Evolutionary conservation across 23 tunicate species (phyloP).

Genomic region (Trididemnum nubilum): DNA sequence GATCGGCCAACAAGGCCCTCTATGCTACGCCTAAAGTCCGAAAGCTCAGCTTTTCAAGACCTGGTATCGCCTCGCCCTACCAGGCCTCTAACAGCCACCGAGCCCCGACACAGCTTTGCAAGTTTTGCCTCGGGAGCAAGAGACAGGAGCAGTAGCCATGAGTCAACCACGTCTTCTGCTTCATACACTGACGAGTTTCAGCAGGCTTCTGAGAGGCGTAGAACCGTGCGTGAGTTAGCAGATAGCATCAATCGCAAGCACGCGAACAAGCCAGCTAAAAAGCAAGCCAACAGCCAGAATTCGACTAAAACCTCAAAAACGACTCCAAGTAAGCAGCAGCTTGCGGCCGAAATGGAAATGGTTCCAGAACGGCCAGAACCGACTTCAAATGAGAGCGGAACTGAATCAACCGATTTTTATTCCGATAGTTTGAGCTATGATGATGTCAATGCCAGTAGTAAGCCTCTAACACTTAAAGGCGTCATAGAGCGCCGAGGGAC

Average conservation of each 20-base stretch:
- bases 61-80: conserved; percentile 17
- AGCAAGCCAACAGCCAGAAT: not conserved
- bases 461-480: conserved; percentile 44
- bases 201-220: conserved; percentile 61
- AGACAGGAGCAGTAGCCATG: conserved; percentile 88
- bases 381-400: not conserved
- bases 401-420: not conserved
- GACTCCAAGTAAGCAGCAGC: conserved; percentile 21
- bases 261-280: conserved; percentile 25
- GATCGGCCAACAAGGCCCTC: conserved; percentile 68
- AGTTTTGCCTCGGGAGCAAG: conserved; percentile 28
- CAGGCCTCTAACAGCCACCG: not conserved
- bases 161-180: conserved; percentile 75
- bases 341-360: not conserved
- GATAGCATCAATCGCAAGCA: conserved; percentile 85
- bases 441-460: conserved; percentile 27
- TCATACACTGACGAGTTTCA: conserved; percentile 56
- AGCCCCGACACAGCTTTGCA: not conserved
- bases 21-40: conserved; percentile 69
- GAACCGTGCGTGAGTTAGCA: conserved; percentile 82
- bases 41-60: conserved; percentile 77
- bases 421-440: conserved; percentile 15
- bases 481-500: conserved; percentile 80
- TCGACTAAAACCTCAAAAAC: too few relatives aligned
- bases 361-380: conserved; percentile 9